Conservation (phyloP, 2,888 invertebrate species). For the Andrena bucephala region DNA sequence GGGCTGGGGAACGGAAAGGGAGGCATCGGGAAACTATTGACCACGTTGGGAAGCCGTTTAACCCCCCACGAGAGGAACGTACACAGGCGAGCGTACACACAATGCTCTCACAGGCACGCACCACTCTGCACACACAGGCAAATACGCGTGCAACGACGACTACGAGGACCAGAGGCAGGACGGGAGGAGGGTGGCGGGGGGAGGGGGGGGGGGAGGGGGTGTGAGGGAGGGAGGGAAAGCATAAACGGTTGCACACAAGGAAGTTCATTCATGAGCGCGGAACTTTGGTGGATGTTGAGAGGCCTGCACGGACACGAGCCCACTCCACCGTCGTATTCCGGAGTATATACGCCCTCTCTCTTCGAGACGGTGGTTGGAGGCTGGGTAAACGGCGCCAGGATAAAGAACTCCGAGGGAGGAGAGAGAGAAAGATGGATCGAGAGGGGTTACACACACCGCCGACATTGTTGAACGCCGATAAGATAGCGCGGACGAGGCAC, state of each 20-base stretch:
- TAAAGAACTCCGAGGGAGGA: constrained; percentile 40
- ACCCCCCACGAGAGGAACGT: constrained; percentile 70
- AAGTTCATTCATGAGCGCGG: constrained; percentile 78
- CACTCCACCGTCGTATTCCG: constrained; percentile 45
- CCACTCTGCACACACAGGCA: constrained; percentile 11
- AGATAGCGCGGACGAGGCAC: constrained; percentile 75
- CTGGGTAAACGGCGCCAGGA: constrained; percentile 46
- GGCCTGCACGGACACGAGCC: constrained; percentile 55
- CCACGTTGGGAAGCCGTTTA: constrained; percentile 79
- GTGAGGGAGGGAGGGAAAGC: constrained; percentile 70
- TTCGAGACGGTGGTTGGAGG: constrained; percentile 29
- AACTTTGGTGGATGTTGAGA: constrained; percentile 73
- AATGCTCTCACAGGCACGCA: constrained; percentile 34
- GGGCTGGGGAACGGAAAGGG: constrained; percentile 52
- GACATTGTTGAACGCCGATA: constrained; percentile 71
- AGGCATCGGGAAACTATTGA: constrained; percentile 82
- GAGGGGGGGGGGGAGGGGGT: constrained; percentile 43
- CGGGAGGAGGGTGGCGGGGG: constrained; percentile 6
- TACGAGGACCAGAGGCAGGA: neutral
- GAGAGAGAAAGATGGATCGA: constrained; percentile 26
- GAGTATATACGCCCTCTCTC: constrained; percentile 23
- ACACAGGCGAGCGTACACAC: constrained; percentile 26
- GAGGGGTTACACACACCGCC: constrained; percentile 6
- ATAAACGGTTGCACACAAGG: constrained; percentile 76
- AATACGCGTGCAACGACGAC: constrained; percentile 57